Conservation (phyloP, 2,888 invertebrate species). For the Dromius quadrimaculatus region DNA sequence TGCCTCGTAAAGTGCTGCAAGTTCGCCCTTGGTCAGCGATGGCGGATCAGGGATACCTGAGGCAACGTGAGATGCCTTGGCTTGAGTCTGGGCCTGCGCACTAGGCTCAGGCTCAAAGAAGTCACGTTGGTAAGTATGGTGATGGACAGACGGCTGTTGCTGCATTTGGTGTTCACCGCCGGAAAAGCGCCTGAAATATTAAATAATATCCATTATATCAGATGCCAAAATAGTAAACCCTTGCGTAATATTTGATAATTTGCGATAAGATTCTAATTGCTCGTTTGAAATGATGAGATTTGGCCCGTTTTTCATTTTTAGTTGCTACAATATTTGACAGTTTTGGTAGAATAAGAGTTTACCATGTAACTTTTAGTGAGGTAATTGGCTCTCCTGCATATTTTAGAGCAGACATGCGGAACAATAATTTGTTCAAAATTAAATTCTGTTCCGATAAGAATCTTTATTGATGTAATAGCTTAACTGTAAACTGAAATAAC, state of each 20-base stretch:
- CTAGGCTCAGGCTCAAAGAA: not conserved
- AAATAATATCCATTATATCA: not conserved
- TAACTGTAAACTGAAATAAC: too few species aligned
- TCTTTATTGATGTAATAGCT: too few species aligned
- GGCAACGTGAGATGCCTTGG: not conserved
- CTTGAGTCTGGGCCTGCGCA: slow-evolving; percentile 3
- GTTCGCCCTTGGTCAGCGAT: slow-evolving; percentile 64
- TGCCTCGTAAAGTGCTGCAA: slow-evolving; percentile 67
- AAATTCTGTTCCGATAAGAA: too few species aligned
- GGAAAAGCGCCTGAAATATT: slow-evolving; percentile 10
- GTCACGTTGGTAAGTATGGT: not conserved
- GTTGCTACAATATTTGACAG: not conserved
- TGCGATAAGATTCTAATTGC: too few species aligned
- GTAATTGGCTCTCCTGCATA: too few species aligned
- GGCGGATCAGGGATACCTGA: slow-evolving; percentile 56
- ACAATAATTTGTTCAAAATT: too few species aligned
- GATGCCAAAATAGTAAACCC: not conserved
- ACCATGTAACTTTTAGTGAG: too few species aligned
- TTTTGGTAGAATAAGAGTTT: not conserved
- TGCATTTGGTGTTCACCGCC: not conserved
- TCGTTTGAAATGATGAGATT: too few species aligned
- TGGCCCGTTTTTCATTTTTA: not conserved
- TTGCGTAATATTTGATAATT: too few species aligned
- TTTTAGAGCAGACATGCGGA: too few species aligned
- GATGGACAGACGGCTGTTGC: not conserved